Conservation (phyloP, 2,888 invertebrate genomes). For the Romanomermis culicivorax region DNA sequence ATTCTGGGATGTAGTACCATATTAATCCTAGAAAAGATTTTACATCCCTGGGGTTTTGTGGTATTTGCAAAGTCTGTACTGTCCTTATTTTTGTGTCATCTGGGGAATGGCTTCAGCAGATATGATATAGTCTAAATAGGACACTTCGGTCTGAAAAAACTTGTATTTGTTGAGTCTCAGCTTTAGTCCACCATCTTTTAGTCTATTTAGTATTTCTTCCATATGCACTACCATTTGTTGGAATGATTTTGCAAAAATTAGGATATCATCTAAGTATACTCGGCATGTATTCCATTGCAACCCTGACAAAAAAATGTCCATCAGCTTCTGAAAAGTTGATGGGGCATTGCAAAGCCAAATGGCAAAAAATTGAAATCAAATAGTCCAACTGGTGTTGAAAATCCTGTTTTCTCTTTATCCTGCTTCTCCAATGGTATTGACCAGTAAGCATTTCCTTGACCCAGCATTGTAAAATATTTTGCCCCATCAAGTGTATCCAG, state of each 20-base stretch:
- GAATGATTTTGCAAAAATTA: conserved; percentile 14
- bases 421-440: conserved; percentile 12
- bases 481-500: not conserved
- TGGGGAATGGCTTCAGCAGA: not conserved
- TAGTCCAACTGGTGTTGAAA: conserved; percentile 13
- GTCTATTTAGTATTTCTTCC: conserved; percentile 15
- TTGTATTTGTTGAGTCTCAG: too few relatives aligned
- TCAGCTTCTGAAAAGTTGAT: conserved; percentile 16
- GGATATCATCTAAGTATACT: too few relatives aligned
- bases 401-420: conserved; percentile 15
- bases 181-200: not conserved
- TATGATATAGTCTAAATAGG: not conserved
- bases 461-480: not conserved
- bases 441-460: conserved; percentile 11
- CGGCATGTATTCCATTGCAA: too few relatives aligned
- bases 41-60: not conserved
- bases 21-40: not conserved
- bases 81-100: not conserved
- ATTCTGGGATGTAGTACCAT: not conserved
- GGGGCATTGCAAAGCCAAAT: conserved; percentile 13
- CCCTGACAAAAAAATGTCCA: too few relatives aligned
- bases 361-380: conserved; percentile 15
- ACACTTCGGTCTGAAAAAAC: not conserved
- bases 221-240: conserved; percentile 15
- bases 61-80: not conserved